These are phyloP conservation scores for Myripristis jacobus DNA, from an alignment of 2,797 vertebrate species.

Conservation along the genomic window DNA sequence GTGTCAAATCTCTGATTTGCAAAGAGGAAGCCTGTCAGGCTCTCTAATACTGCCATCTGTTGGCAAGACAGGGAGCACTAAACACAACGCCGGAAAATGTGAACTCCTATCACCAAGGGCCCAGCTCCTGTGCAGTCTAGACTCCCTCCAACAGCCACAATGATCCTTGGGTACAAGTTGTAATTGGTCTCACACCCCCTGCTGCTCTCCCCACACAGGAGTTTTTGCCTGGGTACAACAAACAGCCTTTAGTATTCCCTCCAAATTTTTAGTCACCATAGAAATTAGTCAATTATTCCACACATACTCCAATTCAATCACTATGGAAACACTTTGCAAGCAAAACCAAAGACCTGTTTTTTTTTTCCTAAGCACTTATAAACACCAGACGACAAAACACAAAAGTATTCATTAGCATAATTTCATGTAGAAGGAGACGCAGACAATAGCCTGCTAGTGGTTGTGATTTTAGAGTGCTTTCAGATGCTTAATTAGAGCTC, in stretches of 20 bases:
- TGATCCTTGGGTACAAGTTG: constrained; percentile 54
- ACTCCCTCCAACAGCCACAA: constrained; percentile 56
- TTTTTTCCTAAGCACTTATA: constrained; percentile 12
- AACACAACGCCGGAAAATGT: constrained; percentile 5
- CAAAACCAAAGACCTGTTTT: constrained; percentile 20
- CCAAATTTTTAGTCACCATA: constrained; percentile 62
- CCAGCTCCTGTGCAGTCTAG: constrained; percentile 37
- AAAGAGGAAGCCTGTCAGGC: constrained; percentile 6
- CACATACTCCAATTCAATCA: constrained; percentile 17
- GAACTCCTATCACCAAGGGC: constrained; percentile 24
- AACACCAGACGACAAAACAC: constrained; percentile 35
- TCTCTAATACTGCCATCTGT: constrained; percentile 68
- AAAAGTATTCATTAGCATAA: constrained; percentile 45
- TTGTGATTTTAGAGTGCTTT: constrained; percentile 68
- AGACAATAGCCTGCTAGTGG: constrained; percentile 45
- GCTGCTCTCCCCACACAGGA: constrained; percentile 50
- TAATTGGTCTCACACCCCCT: constrained; percentile 60
- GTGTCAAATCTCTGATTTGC: constrained; percentile 10
- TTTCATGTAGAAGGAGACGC: constrained; percentile 47
- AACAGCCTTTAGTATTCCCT: constrained; percentile 55
- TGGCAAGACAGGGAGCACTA: constrained; percentile 27
- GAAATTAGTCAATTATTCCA: constrained; percentile 48
- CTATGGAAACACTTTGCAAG: constrained; percentile 46
- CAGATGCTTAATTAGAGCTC: constrained; percentile 71
- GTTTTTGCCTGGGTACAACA: constrained; percentile 11